Evolutionary conservation across 1,140 invertebrate genomes (phyloP), one percentile per base, ranked within the genome.

Genomic region (Wasmannia auropunctata): DNA sequence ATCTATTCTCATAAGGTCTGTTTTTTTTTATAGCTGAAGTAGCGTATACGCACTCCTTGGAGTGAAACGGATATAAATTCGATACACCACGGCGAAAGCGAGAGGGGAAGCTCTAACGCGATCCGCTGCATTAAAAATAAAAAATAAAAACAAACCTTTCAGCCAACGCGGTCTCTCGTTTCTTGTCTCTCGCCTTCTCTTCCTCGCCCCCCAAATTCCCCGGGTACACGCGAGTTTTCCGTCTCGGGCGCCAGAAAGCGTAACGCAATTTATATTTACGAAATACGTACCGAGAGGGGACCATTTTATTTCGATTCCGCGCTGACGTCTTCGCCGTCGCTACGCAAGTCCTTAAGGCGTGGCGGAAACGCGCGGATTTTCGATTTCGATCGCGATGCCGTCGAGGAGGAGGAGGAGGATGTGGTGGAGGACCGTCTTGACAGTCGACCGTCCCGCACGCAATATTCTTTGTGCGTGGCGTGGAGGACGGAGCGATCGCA

Each of bases 321-420:
- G n/a, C n/a, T n/a, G n/a, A n/a, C 25, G 58, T 34, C n/a, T 49
- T 63, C 34, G 14, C 37, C 60, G 34, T 25, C 37, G 37, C 19
- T 60, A 72, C 63, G 51, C 83, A 69, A 69, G 62, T 56, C 34
- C n/a, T 3, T 8, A 87, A 67, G 90, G 88, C 88, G 90, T 91
- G 90, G 91, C 88, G 88, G 75, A 65, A 22, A 63, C 76, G 67
- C 60, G 49, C 69, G 69, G 56, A 3, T 80, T 88, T 83, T 74
- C 65, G 43, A 77, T 54, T 67, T 84, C 31, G 16, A 34, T n/a
- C 60, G 43, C 43, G 40, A 70, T 28, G 49, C 80, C 51, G 31
- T 75, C 25, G 10, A 2, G 10, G 28, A 81, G 10, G 31, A 14
- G 2, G 76, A 69, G n/a, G 43, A 14, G n/a, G n/a, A 2, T 43